Conservation (phyloP, 2,797 vertebrate species). For the Diceros bicornis region DNA sequence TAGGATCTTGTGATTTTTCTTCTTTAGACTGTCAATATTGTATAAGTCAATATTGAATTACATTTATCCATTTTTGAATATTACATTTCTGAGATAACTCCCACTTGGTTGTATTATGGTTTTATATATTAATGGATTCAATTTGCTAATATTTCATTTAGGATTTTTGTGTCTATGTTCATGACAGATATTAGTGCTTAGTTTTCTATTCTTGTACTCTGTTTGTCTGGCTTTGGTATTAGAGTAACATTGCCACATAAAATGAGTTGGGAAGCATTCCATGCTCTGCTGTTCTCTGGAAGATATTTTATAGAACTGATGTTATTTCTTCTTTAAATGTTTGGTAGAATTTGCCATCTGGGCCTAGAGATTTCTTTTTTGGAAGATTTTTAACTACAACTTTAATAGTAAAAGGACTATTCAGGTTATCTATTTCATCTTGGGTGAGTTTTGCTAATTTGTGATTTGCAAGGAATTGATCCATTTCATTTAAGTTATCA, state of each 20-base stretch:
- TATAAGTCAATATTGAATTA: background rate
- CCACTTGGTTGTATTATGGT: slow-evolving; percentile 3
- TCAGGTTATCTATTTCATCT: slow-evolving; percentile 59
- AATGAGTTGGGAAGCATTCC: background rate
- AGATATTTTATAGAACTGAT: slow-evolving; percentile 37
- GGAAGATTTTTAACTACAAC: background rate
- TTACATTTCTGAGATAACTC: slow-evolving; percentile 16
- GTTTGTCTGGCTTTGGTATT: slow-evolving; percentile 33
- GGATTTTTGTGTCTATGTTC: slow-evolving; percentile 28
- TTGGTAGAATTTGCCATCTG: slow-evolving; percentile 52
- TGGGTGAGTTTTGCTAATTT: slow-evolving; percentile 49
- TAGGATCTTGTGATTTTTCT: background rate
- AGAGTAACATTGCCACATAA: slow-evolving; percentile 12
- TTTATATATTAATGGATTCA: slow-evolving; percentile 25
- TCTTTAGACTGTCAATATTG: slow-evolving; percentile 22
- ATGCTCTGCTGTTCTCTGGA: slow-evolving; percentile 43
- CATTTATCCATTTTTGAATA: background rate
- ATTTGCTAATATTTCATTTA: slow-evolving; percentile 35
- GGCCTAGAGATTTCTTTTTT: slow-evolving; percentile 17
- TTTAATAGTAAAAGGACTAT: slow-evolving; percentile 23
- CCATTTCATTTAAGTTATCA: slow-evolving; percentile 16
- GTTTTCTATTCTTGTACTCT: slow-evolving; percentile 9
- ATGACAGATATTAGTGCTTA: background rate
- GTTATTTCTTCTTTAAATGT: slow-evolving; percentile 61
- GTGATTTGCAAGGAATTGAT: background rate